Evolutionary conservation across 2,113 vertebrate genomes (phyloP).

Genomic region (Empidonax traillii): DNA sequence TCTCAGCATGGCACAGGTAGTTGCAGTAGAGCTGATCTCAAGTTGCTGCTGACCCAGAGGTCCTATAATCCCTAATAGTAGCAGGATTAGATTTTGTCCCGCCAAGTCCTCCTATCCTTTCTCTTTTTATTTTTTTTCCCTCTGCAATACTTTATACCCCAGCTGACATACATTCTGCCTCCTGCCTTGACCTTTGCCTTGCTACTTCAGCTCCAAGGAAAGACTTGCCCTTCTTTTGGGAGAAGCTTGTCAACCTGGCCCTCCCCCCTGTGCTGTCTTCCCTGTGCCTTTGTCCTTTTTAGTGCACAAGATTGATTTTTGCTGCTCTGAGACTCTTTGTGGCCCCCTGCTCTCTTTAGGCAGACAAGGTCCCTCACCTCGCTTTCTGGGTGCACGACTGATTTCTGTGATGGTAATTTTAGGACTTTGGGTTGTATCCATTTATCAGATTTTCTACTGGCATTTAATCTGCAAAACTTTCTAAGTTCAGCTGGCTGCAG

Average conservation of each 20-base stretch:
- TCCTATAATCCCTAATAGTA: constrained; percentile 42
- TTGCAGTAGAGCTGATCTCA: not conserved
- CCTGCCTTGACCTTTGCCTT: not conserved
- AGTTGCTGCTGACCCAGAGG: constrained; percentile 46
- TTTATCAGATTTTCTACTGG: not conserved
- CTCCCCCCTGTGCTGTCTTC: not conserved
- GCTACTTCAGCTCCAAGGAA: not conserved
- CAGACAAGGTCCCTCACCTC: not conserved
- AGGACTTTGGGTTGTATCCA: not conserved
- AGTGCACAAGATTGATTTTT: not conserved
- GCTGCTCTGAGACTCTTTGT: not conserved
- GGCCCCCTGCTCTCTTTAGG: not conserved
- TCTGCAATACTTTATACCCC: not conserved
- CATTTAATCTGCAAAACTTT: not conserved
- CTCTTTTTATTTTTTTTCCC: not conserved
- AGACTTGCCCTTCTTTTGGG: not conserved
- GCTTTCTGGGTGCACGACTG: not conserved
- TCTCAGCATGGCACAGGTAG: not conserved
- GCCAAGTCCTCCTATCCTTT: not conserved
- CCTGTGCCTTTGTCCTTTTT: not conserved
- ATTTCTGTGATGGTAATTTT: not conserved
- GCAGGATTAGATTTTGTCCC: constrained; percentile 49
- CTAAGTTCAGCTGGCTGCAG: not conserved
- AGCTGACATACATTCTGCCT: not conserved
- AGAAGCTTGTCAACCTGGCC: not conserved